Evolutionary conservation across 2,797 vertebrate species (phyloP).

Genomic region (Spea hammondii): DNA sequence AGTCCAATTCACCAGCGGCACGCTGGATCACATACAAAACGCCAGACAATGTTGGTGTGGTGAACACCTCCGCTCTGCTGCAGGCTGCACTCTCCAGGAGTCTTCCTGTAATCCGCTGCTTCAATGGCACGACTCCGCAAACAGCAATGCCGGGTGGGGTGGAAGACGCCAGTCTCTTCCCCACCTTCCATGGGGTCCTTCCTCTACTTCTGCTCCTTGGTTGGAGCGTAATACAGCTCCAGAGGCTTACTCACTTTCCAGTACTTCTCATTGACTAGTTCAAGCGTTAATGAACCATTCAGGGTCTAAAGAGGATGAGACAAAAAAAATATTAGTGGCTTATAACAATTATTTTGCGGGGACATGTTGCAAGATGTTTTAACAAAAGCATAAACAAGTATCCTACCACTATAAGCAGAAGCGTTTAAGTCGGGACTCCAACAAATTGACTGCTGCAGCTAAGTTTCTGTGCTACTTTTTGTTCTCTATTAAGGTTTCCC

Average conservation of each 20-base stretch:
- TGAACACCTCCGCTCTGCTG: not conserved
- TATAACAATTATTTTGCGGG: too few species aligned
- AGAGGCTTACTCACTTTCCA: slow-evolving; percentile 86
- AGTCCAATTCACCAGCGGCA: too few species aligned
- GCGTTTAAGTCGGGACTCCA: too few species aligned
- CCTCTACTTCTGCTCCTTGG: slow-evolving; percentile 77
- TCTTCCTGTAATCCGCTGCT: not conserved
- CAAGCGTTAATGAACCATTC: slow-evolving; percentile 86
- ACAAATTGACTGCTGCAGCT: too few species aligned
- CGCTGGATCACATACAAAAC: not conserved
- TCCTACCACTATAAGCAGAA: too few species aligned
- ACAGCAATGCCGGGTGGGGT: not conserved
- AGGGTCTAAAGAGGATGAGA: slow-evolving; percentile 69
- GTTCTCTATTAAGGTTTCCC: too few species aligned
- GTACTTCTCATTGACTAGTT: slow-evolving; percentile 88
- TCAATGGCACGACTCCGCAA: slow-evolving; percentile 2
- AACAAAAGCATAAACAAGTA: too few species aligned
- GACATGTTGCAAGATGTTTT: too few species aligned
- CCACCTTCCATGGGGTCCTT: not conserved
- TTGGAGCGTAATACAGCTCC: slow-evolving; percentile 88
- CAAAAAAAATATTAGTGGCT: not conserved
- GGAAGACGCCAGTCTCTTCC: not conserved
- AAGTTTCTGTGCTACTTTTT: too few species aligned
- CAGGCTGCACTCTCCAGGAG: not conserved
- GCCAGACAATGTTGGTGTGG: not conserved